phyloP scores from a whole-genome alignment of 2,797 vertebrate genomes.

The Synaphobranchus kaupii region DNA sequence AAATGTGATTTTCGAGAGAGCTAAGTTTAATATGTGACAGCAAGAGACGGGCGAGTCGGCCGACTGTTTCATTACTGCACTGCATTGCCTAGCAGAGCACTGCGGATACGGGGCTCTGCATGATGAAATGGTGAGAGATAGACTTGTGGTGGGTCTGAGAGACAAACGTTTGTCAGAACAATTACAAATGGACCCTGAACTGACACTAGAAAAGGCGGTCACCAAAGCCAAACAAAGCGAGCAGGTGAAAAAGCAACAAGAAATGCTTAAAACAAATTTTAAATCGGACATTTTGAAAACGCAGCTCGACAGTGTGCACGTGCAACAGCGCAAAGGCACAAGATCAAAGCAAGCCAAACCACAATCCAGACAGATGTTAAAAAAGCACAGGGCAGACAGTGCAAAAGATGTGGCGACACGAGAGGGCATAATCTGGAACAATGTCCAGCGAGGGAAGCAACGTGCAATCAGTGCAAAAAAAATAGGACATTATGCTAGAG shows the following conservation, averaged over 20 bases:
- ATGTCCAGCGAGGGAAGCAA: neutral
- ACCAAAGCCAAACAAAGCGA: conserved; percentile 2
- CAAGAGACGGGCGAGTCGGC: conserved; percentile 26
- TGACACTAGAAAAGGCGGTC: conserved; percentile 16
- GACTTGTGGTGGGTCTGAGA: conserved; percentile 16
- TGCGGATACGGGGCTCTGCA: conserved; percentile 2
- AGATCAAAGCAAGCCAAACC: neutral
- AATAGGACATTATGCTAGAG: neutral
- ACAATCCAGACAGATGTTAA: neutral
- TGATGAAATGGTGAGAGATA: too few relatives aligned
- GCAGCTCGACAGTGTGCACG: neutral
- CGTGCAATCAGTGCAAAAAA: neutral
- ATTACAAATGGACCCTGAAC: conserved; percentile 30
- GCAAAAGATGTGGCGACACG: neutral
- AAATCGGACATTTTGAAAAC: neutral
- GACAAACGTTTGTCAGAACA: conserved; percentile 19
- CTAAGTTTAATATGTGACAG: neutral
- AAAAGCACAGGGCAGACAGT: neutral
- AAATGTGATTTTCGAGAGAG: neutral
- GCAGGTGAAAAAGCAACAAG: neutral
- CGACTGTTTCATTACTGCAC: conserved; percentile 18
- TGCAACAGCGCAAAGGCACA: neutral
- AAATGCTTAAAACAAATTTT: neutral
- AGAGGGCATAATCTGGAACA: neutral
- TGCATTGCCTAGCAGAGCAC: conserved; percentile 12